Evolutionary conservation across 2,797 vertebrate species (phyloP), one percentile per base, ranked within the genome.

Genomic region (Poliocrania exsul): DNA sequence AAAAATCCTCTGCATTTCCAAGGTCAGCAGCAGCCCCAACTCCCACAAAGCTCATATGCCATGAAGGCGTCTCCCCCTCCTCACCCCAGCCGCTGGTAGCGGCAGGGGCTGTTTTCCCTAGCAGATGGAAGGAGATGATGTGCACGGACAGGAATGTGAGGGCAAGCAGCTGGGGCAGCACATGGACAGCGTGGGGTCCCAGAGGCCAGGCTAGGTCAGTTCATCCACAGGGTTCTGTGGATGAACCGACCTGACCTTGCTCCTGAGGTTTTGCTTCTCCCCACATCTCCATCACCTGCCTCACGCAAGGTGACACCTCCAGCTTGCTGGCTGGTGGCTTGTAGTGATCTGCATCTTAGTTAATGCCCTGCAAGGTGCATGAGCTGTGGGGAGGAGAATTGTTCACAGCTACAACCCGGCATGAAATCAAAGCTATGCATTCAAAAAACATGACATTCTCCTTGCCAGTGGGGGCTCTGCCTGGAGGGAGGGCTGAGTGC

Each of bases 51-150:
- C 50, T 90, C 53, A 51, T 5, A 14, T 81, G 83, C 88, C 23
- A 6, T 2, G 16, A 60, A 90, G 75, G 84, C 31, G 0, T 65
- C 57, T 85, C 77, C 92, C 60, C 35, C 65, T 80, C 81, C 20
- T 15, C 50, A 81, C 10, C 54, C 64, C 79, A 80, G 67, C 65
- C 5, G 35, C 89, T 70, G 88, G 64, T 58, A 84, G 74, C 95
- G 87, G 94, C 26, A 1, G 95, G 92, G 81, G 33, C 89, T 96
- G 87, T 93, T 96, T 95, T 95, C 74, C 74, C 61, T 90, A 81
- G 77, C 91, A 95, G 82, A 47, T 88, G 91, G 81, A 95, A 62
- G 44, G 56, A 78, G 81, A 72, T 95, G 93, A 95, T 94, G 81
- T 86, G 14, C 5, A 1, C 42, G n/a, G 77, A 81, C 87, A 85